These are phyloP conservation scores for Nesogale talazaci DNA, from an alignment of 2,113 vertebrate genomes.

Conservation along the genomic window DNA sequence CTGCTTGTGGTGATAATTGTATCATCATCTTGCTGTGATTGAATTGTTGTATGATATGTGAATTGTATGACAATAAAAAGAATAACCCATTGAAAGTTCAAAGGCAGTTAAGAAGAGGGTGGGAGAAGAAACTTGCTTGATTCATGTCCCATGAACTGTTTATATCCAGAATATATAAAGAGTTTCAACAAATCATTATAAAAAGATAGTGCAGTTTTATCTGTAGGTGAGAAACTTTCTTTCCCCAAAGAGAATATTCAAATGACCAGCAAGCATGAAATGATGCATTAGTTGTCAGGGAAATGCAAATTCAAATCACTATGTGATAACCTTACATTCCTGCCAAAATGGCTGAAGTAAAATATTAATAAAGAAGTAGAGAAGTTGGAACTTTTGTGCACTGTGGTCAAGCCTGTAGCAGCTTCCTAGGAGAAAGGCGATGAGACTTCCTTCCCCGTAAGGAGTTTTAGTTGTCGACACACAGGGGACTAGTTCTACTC, in stretches of 20 bases:
- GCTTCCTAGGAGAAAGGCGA: too few species aligned
- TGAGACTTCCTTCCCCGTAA: too few species aligned
- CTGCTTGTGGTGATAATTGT: too few species aligned
- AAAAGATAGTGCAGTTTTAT: constrained; percentile 1
- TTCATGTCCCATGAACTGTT: background rate
- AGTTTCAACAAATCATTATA: background rate
- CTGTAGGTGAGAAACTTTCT: background rate
- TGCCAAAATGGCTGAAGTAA: background rate
- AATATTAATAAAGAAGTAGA: background rate
- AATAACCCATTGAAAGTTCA: background rate
- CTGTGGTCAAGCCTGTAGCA: too few species aligned
- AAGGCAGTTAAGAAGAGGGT: constrained; percentile 10
- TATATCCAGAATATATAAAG: background rate
- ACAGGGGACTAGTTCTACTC: too few species aligned
- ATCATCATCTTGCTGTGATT: too few species aligned
- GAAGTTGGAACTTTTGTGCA: background rate
- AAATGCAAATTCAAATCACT: background rate
- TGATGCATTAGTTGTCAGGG: background rate
- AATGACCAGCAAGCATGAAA: background rate
- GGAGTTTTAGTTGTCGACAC: too few species aligned
- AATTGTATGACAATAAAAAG: too few species aligned
- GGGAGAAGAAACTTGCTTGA: too few species aligned
- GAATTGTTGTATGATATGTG: too few species aligned
- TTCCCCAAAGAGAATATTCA: background rate
- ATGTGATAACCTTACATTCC: background rate